A percentile compares a stretch with the other conserved stretches of the same genome.
These are phyloP conservation scores for Tenthredo notha DNA, from an alignment of 2,888 invertebrate genomes.

Conservation along the genomic window DNA sequence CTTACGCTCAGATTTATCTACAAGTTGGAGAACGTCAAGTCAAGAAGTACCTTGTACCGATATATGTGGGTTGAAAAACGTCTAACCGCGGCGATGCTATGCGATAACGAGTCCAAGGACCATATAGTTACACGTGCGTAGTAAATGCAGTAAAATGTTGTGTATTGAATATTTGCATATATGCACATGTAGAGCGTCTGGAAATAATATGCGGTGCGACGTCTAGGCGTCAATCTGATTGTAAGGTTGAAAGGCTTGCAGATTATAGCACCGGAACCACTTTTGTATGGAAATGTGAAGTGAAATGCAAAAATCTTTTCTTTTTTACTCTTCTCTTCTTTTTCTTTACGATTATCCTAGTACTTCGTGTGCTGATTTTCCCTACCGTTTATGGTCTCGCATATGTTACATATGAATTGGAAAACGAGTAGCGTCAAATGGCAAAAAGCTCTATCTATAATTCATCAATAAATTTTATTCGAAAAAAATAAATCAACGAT, in stretches of 20 bases:
- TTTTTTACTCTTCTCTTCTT: not conserved
- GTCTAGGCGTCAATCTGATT: constrained; percentile 24
- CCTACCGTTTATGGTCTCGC: not conserved
- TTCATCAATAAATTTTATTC: not conserved
- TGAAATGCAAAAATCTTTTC: not conserved
- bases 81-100: constrained; percentile 8
- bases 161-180: not conserved
- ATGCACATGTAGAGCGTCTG: not conserved
- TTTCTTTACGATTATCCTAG: not conserved
- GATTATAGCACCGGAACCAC: not conserved
- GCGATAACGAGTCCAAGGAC: constrained; percentile 42
- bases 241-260: not conserved
- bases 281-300: not conserved
- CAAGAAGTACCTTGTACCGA: not conserved
- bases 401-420: not conserved
- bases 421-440: not conserved
- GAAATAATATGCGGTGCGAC: constrained; percentile 22
- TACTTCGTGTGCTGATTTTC: not conserved
- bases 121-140: constrained; percentile 1
- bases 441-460: not conserved
- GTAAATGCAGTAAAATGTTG: constrained; percentile 11
- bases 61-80: not conserved
- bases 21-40: not conserved
- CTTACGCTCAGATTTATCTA: not conserved
- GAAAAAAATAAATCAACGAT: not conserved